These are phyloP conservation scores for Baryphthengus martii DNA, from an alignment of 2,113 vertebrate genomes.

Conservation along the genomic window DNA sequence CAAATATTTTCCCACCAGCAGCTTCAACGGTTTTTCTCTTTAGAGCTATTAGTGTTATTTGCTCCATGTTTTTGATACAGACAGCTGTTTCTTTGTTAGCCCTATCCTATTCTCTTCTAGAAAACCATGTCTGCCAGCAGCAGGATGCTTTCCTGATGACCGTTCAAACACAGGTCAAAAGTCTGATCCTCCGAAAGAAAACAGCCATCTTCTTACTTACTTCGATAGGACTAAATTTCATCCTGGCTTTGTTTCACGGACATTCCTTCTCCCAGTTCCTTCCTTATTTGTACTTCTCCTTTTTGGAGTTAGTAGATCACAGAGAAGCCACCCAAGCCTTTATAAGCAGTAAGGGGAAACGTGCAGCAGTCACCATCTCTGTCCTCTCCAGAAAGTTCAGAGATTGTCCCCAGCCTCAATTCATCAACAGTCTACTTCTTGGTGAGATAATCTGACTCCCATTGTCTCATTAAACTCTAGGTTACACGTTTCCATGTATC, in stretches of 20 bases:
- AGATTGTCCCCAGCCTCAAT: not conserved
- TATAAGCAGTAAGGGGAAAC: not conserved
- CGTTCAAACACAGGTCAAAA: not conserved
- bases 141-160: not conserved
- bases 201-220: not conserved
- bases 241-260: not conserved
- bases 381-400: not conserved
- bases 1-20: not conserved
- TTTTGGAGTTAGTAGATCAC: not conserved
- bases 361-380: not conserved
- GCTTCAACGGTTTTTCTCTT: not conserved
- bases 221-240: not conserved
- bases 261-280: not conserved
- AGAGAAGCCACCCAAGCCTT: not conserved
- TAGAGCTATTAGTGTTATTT: not conserved
- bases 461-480: not conserved
- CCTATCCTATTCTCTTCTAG: not conserved
- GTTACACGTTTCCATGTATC: not conserved
- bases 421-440: not conserved
- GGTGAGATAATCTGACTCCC: not conserved
- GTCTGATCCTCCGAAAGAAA: not conserved
- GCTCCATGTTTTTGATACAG: fast-evolving
- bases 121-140: not conserved
- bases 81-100: not conserved
- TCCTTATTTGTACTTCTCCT: not conserved